Base-by-base conservation (phyloP, 2,797 vertebrate species). In the Chloroceryle inda region DNA sequence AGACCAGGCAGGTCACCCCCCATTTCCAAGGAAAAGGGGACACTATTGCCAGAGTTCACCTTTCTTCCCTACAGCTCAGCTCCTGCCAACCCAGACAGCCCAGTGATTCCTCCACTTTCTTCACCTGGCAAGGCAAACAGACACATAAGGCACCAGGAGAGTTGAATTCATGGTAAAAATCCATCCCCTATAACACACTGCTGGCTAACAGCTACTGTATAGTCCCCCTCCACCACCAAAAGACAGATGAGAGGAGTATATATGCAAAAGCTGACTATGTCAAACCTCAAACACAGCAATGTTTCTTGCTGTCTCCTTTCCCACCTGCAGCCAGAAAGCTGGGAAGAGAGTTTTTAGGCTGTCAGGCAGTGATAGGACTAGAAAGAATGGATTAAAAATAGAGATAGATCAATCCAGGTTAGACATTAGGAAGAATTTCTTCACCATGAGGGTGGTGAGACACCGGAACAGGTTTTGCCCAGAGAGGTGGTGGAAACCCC, bases 241-340 rank as follows among this genome's bases (percentile, higher is more conserved):
- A 63, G 42, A 55, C 71, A 77, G 29, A 73, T 47, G 20, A 94
- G 72, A 84, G 15, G 16, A 56, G 45, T 5, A 10, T 5, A 5
- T 16, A 26, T 18, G 33, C 64, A 91, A 40, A 82, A 74, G 58
- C 31, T 16, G 29, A 33, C 29, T 64, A 27, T 53, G 49, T 64
- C 69, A 87, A 72, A 58, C 22, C 58, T 66, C 77, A 83, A 64
- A 67, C 12, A 73, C 38, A 59, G 52, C 58, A 73, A 18, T 26
- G 38, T 37, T 81, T 90, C 61, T 63, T 90, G 7, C 33, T 82
- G n/a, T 75, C 56, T 92, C 26, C 26, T 58, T 89, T 77, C 53
- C 35, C 75, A 88, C 47, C 64, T 64, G 68, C 64, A 80, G 79
- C 37, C 75, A 77, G 47, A 40, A 40, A 40, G 38, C 38, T 40